phyloP scores from a whole-genome alignment of 1,140 invertebrate genomes.

The Drosophila sp. region DNA sequence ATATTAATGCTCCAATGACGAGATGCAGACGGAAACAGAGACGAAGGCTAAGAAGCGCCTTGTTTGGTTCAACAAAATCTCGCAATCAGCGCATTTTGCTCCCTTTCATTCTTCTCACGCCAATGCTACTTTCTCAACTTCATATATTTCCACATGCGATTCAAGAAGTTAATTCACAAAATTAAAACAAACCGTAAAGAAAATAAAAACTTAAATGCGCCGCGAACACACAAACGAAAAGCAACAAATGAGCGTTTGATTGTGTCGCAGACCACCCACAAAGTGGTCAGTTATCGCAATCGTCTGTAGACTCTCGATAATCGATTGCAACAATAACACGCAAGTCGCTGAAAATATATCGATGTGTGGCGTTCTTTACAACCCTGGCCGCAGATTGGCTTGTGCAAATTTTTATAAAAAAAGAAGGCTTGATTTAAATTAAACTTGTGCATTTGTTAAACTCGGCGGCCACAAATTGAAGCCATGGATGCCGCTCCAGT shows the following conservation, averaged over 20 bases:
- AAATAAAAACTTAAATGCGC: conserved; percentile 51
- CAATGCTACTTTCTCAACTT: not conserved
- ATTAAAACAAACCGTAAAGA: conserved; percentile 44
- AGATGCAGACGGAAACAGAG: conserved; percentile 1
- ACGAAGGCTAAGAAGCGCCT: conserved; percentile 20
- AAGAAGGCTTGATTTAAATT: conserved; percentile 51
- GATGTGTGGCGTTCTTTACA: conserved; percentile 47
- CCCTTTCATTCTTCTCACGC: not conserved
- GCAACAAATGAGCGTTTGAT: conserved; percentile 51
- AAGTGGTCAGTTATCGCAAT: conserved; percentile 28
- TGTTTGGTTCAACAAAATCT: conserved; percentile 32
- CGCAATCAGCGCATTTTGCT: conserved; percentile 35
- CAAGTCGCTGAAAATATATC: conserved; percentile 33
- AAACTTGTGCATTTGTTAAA: conserved; percentile 51
- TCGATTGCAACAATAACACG: not conserved
- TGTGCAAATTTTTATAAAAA: conserved; percentile 56
- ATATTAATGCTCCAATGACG: conserved; percentile 39
- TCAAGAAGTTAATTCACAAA: conserved; percentile 39
- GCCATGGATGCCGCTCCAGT: conserved; percentile 61
- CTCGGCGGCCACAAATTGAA: conserved; percentile 44
- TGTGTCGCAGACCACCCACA: conserved; percentile 50
- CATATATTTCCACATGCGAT: not conserved
- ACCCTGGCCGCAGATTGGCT: conserved; percentile 52
- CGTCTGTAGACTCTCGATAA: conserved; percentile 32
- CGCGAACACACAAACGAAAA: conserved; percentile 29